Conservation (phyloP, 2,113 vertebrate genomes). For the Beaufortia kweichowensis region DNA sequence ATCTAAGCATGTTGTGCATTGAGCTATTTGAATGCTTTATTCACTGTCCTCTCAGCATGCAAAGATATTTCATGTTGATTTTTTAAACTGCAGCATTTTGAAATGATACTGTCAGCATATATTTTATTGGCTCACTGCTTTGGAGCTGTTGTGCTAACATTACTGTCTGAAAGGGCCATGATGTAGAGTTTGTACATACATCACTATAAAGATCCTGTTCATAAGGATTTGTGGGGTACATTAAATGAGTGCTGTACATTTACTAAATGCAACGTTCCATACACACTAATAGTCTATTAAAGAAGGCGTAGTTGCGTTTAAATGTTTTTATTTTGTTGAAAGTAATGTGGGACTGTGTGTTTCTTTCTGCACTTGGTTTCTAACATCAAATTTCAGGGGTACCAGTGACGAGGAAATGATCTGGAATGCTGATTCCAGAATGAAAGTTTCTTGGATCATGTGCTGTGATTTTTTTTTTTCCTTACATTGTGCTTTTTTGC, state of each 20-base stretch:
- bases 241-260: not conserved
- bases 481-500: not conserved
- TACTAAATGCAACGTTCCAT: not conserved
- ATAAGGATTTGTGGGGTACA: not conserved
- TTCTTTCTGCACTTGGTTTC: conserved; percentile 64
- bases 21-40: conserved; percentile 51
- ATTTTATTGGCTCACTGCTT: not conserved
- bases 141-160: conserved; percentile 35
- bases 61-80: conserved; percentile 20
- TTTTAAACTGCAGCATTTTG: conserved; percentile 44
- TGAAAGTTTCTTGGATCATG: conserved; percentile 9
- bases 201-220: conserved; percentile 3
- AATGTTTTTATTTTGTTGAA: conserved; percentile 29
- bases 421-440: conserved; percentile 69
- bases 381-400: conserved; percentile 63
- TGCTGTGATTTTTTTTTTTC: not conserved
- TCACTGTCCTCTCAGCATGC: conserved; percentile 32
- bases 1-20: conserved; percentile 54
- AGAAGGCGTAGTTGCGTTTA: too few relatives aligned
- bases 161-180: not conserved
- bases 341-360: conserved; percentile 55
- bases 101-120: conserved; percentile 55
- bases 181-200: not conserved
- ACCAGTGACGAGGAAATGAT: conserved; percentile 68
- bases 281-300: not conserved